Percentiles rank a stretch among this genome's conserved stretches.
Conservation (phyloP, 1,140 invertebrate genomes). For the Hermatobates lingyangjiaoensis region DNA sequence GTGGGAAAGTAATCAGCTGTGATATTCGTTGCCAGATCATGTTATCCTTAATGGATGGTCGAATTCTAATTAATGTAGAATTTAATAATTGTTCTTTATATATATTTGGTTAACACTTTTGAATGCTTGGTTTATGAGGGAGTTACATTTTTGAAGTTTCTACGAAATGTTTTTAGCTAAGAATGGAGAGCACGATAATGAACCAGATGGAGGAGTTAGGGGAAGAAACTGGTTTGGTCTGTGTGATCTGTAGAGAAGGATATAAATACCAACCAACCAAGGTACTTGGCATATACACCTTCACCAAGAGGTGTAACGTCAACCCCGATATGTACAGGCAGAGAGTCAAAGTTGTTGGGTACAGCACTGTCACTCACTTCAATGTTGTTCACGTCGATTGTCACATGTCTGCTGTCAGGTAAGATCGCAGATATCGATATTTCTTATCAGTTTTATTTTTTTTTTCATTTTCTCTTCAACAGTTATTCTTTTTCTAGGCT, state of each 20-base stretch:
- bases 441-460: neutral
- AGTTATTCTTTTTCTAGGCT: slow-evolving; percentile 26
- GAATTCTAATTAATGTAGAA: no score
- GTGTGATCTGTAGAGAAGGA: slow-evolving; percentile 94
- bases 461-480: neutral
- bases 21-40: no score
- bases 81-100: no score
- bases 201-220: slow-evolving; percentile 88
- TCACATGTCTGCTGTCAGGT: slow-evolving; percentile 81
- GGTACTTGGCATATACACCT: slow-evolving; percentile 89
- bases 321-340: slow-evolving; percentile 81
- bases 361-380: slow-evolving; percentile 92
- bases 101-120: no score
- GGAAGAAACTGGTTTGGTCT: slow-evolving; percentile 88
- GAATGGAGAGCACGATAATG: slow-evolving; percentile 70
- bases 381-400: slow-evolving; percentile 97
- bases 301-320: slow-evolving; percentile 85
- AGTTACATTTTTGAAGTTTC: no score
- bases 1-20: no score
- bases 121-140: no score
- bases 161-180: slow-evolving; percentile 39
- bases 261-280: slow-evolving; percentile 86
- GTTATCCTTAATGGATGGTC: no score
- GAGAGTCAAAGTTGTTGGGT: slow-evolving; percentile 61
- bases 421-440: neutral